Evolutionary conservation across 2,113 vertebrate genomes (phyloP).

Genomic region (Nothoprocta perdicaria): DNA sequence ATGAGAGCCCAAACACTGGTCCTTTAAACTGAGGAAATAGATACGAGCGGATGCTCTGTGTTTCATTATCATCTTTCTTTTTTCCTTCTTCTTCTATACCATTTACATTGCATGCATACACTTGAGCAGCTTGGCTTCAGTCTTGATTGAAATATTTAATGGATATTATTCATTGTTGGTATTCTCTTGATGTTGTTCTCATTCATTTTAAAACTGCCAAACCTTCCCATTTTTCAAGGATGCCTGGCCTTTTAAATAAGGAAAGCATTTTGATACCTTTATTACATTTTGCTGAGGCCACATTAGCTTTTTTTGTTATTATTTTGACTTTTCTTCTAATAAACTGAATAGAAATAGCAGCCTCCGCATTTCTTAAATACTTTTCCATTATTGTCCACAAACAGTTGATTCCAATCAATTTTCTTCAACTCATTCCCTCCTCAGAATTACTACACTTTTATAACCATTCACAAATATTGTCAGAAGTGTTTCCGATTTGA

Average conservation of each 20-base stretch:
- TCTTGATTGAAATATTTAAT: constrained; percentile 75
- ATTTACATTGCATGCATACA: constrained; percentile 73
- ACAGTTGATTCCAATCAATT: constrained; percentile 81
- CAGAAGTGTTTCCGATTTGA: constrained; percentile 78
- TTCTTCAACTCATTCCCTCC: constrained; percentile 74
- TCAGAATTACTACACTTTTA: constrained; percentile 77
- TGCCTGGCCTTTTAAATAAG: constrained; percentile 78
- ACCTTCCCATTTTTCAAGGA: constrained; percentile 73
- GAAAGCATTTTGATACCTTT: constrained; percentile 74
- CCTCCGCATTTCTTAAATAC: constrained; percentile 68
- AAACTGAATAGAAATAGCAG: constrained; percentile 63
- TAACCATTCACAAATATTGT: constrained; percentile 82
- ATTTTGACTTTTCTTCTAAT: constrained; percentile 75
- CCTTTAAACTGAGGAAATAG: constrained; percentile 41
- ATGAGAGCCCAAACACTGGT: neutral
- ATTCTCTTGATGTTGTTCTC: constrained; percentile 64
- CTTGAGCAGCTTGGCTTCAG: constrained; percentile 68
- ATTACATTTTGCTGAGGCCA: constrained; percentile 70
- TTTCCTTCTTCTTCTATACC: constrained; percentile 10
- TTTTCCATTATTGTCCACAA: constrained; percentile 77
- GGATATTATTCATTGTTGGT: constrained; percentile 70
- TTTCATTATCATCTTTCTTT: constrained; percentile 46
- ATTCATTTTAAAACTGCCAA: constrained; percentile 72
- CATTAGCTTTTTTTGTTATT: constrained; percentile 68
- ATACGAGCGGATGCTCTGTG: constrained; percentile 3